Base-by-base conservation (phyloP, 1,140 invertebrate species). In the Microplitis demolitor region DNA sequence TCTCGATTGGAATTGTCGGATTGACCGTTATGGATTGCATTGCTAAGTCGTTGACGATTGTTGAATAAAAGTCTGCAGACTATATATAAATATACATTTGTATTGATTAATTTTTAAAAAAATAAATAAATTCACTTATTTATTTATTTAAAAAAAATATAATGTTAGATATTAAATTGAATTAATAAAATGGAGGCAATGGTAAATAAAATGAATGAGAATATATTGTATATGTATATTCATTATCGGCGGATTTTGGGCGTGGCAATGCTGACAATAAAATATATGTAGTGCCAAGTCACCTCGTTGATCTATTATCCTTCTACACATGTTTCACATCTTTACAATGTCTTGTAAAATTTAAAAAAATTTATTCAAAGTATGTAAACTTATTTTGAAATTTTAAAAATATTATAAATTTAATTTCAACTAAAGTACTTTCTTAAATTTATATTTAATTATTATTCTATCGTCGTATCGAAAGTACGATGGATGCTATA, bases 221-320 rank as follows among this genome's bases (percentile, higher is more conserved):
- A 0, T 51, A 66, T 24, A 51, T 35, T 24, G 4, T 51, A 66
- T 16, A 66, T 31, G 24, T 64, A 64, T 64, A 45, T 35, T 35
- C 62, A 16, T 16, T 4, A 33, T 24, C 11, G 4, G 6, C 24
- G 53, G 60, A 33, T n/a, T 62, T 62, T 37, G 76, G 77, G 79
- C 77, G 80, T 79, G 79, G 75, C 75, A 75, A 60, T 69, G 68
- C 60, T 82, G 78, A 82, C 80, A 80, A 82, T 45, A 82, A 24
- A 24, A 72, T 82, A 74, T 76, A 51, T 62, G 51, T 33, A 67
- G 62, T 71, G 64, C 58, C 72, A 37, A 14, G 72, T 69, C 72
- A 64, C 31, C 53, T 66, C 70, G 61, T 64, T 77, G 72, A 80
- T 79, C 74, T 76, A 79, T 79, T 45, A 45, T 45, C 74, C 73